A percentile compares a stretch with the other conserved stretches of the same genome.
These are phyloP conservation scores for Craseonycteris thonglongyai DNA, from an alignment of 2,113 vertebrate genomes.

Conservation along the genomic window DNA sequence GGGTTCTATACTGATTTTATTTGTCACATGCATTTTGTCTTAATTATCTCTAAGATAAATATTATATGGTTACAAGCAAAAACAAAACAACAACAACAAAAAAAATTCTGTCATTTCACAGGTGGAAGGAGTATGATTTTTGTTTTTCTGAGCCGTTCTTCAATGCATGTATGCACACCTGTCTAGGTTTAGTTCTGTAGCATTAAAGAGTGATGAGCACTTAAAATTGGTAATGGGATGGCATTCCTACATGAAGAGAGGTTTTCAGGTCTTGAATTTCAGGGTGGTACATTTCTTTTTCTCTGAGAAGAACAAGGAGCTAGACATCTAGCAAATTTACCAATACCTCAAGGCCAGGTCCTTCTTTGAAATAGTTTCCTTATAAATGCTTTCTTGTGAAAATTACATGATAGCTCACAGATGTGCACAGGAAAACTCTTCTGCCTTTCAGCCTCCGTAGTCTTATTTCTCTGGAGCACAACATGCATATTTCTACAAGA, in stretches of 20 bases:
- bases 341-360: neutral
- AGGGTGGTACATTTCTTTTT: neutral
- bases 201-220: neutral
- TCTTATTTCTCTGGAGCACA: neutral
- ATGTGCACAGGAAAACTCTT: neutral
- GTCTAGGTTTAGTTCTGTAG: neutral
- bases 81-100: too few species aligned
- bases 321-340: neutral
- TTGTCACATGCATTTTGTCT: slow-evolving; percentile 63
- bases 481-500: neutral
- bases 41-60: slow-evolving; percentile 59
- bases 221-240: neutral
- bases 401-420: neutral
- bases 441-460: neutral
- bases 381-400: neutral
- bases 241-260: neutral
- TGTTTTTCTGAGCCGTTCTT: neutral
- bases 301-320: neutral
- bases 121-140: neutral
- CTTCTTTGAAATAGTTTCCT: neutral
- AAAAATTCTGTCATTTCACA: neutral
- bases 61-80: neutral
- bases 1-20: slow-evolving; percentile 64
- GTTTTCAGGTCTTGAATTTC: neutral
- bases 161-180: neutral